Evolutionary conservation across 2,888 invertebrate species (phyloP).

Genomic region (Dysmachus trigonus): DNA sequence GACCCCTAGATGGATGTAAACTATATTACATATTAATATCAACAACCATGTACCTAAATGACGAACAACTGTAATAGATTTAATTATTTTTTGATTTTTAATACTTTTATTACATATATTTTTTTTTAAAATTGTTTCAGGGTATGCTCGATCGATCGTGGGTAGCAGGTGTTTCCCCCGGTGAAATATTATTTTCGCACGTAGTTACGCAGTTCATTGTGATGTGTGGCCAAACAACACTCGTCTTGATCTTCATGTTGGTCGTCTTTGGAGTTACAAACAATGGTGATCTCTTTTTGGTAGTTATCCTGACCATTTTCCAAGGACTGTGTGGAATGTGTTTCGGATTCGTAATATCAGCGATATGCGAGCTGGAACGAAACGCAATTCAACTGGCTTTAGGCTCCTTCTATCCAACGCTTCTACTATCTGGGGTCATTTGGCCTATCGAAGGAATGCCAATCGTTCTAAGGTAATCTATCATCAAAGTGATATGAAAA

Average conservation of each 20-base stretch:
- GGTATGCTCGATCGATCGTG: constrained; percentile 91
- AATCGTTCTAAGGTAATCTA: constrained; percentile 73
- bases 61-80: no score
- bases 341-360: constrained; percentile 93
- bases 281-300: constrained; percentile 85
- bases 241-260: constrained; percentile 92
- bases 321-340: constrained; percentile 97
- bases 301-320: constrained; percentile 84
- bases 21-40: no score
- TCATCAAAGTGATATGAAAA: no score
- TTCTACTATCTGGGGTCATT: constrained; percentile 91
- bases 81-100: not conserved
- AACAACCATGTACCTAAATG: no score
- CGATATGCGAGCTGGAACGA: constrained; percentile 88
- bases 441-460: constrained; percentile 99
- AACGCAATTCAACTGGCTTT: constrained; percentile 93
- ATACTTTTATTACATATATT: not conserved
- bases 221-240: constrained; percentile 91
- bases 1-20: no score
- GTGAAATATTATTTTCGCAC: constrained; percentile 92
- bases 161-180: constrained; percentile 92
- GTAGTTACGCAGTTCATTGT: constrained; percentile 94
- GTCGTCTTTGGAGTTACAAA: constrained; percentile 89
- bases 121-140: constrained; percentile 50
- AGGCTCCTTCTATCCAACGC: constrained; percentile 94